Conservation (phyloP, 2,113 vertebrate species). For the Calonectris borealis region DNA sequence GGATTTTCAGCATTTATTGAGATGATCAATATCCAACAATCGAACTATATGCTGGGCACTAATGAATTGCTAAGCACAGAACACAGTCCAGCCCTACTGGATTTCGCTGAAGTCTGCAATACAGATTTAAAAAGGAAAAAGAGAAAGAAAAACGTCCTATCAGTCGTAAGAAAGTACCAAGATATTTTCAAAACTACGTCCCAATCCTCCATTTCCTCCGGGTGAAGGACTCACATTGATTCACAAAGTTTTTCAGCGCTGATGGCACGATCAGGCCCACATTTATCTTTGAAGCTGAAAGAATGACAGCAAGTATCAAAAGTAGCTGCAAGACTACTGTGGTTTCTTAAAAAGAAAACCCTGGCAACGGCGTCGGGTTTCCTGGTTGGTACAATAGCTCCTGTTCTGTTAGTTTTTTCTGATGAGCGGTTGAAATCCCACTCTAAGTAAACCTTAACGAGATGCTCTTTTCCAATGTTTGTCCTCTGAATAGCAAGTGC, state of each 20-base stretch:
- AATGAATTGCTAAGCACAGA: neutral
- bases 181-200: neutral
- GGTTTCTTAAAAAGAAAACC: neutral
- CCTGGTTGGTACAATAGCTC: neutral
- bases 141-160: neutral
- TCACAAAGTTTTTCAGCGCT: neutral
- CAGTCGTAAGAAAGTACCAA: neutral
- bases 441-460: constrained; percentile 49
- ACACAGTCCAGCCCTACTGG: neutral
- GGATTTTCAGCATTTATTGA: neutral
- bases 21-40: neutral
- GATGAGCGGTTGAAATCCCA: constrained; percentile 27
- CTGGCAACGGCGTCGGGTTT: neutral
- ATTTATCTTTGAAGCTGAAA: neutral
- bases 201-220: neutral
- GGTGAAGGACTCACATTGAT: neutral
- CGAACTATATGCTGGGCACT: neutral
- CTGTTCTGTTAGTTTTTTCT: neutral
- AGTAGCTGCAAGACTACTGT: neutral
- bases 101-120: neutral
- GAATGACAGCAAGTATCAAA: neutral
- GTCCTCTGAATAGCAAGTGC: constrained; percentile 50
- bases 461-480: constrained; percentile 41
- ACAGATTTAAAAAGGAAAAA: neutral
- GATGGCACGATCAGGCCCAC: neutral